Evolutionary conservation across 2,888 invertebrate genomes (phyloP), one percentile per base, ranked within the genome.

Genomic region (Noctua janthina): DNA sequence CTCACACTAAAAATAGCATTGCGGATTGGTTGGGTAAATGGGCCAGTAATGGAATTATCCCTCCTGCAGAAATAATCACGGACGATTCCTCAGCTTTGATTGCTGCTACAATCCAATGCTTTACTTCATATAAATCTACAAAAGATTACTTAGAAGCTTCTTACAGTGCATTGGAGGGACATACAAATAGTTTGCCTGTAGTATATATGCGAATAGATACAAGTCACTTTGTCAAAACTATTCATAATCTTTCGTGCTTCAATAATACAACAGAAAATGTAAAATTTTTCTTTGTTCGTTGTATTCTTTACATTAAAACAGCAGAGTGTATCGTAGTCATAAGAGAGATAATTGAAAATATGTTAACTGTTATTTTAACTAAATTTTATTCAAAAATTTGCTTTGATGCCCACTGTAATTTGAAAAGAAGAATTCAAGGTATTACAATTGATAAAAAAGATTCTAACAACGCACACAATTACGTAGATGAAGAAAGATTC

Each of bases 71-170:
- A 80, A 80, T 80, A 80, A 80, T 80, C 77, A 80, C 80, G 72
- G 80, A 80, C 80, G 80, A 80, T 80, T 80, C 80, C 72, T 80
- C 80, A 80, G 80, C 80, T 80, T 80, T 80, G 80, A 80, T 80
- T 80, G 80, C 80, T 80, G 76, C 80, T 80, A 73, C 77, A 80
- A 80, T 80, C 76, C 80, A 80, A 80, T 80, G 76, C 77, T 80
- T 80, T 80, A 80, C 80, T 76, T 80, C 80, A 80, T 80, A 76
- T 80, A 80, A 80, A 80, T 80, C 80, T 80, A 80, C 80, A 80
- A 80, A 80, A 80, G 80, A 80, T 80, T 80, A 80, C 72, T 80
- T 77, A 80, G 77, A 80, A 80, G 80, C 80, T 80, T 80, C 80
- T 73, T 80, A 77, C 77, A 80, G 73, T 80, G 79, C 79, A 79